A percentile compares a stretch with the other conserved stretches of the same genome.
These are phyloP conservation scores for Vespertilio murinus DNA, from an alignment of 2,797 vertebrate genomes.

Conservation along the genomic window DNA sequence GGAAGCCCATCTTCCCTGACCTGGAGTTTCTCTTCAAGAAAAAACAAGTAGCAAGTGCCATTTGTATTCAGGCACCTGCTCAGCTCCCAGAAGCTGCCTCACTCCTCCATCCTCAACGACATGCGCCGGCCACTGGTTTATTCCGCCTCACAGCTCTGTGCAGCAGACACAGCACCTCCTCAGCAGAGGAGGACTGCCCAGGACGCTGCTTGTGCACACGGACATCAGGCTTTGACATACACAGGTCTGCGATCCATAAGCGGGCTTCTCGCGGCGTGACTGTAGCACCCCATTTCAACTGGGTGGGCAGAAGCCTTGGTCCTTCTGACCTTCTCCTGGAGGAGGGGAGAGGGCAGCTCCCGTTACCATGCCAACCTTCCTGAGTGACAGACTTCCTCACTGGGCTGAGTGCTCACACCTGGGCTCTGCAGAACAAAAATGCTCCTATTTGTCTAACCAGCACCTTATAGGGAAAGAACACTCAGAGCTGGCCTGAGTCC, in stretches of 20 bases:
- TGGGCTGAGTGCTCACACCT: too few relatives aligned
- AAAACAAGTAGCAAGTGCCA: background rate
- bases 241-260: background rate
- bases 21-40: background rate
- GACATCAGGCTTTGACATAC: accelerated
- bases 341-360: background rate
- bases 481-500: background rate
- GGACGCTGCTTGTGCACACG: background rate
- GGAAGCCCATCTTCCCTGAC: background rate
- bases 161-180: background rate
- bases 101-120: background rate
- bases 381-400: background rate
- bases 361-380: accelerated
- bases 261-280: too few relatives aligned
- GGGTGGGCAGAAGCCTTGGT: background rate
- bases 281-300: background rate
- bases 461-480: background rate
- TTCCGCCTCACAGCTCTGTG: background rate
- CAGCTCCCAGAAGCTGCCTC: background rate
- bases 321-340: background rate
- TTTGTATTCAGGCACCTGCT: accelerated
- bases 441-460: background rate
- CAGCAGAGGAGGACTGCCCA: background rate
- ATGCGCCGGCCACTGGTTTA: background rate
- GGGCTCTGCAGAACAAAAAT: background rate